Evolutionary conservation across 2,113 vertebrate species (phyloP).

Genomic region (Poeciliopsis occidentalis): DNA sequence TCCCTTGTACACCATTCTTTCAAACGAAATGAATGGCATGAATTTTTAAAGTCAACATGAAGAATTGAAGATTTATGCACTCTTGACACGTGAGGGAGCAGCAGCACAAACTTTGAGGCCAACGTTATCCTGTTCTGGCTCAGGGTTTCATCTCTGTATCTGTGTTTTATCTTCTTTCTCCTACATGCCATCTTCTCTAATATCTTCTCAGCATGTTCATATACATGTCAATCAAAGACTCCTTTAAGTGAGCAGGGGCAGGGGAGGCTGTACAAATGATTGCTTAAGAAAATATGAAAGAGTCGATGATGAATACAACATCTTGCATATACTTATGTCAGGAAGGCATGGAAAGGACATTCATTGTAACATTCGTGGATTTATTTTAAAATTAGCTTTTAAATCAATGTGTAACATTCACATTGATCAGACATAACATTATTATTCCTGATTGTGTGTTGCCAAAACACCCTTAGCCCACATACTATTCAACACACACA

Average conservation of each 20-base stretch:
- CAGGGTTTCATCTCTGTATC: constrained; percentile 9
- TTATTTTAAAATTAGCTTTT: background rate
- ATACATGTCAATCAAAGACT: constrained; percentile 49
- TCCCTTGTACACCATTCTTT: background rate
- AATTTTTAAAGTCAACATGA: constrained; percentile 15
- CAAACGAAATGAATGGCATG: background rate
- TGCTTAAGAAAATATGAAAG: constrained; percentile 14
- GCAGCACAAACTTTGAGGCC: background rate
- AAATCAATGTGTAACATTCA: background rate
- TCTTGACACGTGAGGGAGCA: background rate
- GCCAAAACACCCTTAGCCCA: background rate
- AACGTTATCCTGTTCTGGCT: constrained; percentile 15
- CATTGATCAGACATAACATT: background rate
- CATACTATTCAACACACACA: too few relatives aligned
- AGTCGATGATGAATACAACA: constrained; percentile 27
- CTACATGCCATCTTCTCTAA: constrained; percentile 37
- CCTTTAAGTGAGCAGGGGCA: constrained; percentile 27
- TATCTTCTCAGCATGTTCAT: constrained; percentile 39
- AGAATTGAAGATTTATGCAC: constrained; percentile 9
- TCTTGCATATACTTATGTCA: constrained; percentile 1
- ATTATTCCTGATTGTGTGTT: background rate
- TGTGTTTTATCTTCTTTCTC: constrained; percentile 33
- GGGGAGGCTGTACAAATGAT: constrained; percentile 3
- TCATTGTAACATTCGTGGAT: background rate
- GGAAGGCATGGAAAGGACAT: background rate